phyloP scores from a whole-genome alignment of 2,888 invertebrate species.

The Thumatha senex region DNA sequence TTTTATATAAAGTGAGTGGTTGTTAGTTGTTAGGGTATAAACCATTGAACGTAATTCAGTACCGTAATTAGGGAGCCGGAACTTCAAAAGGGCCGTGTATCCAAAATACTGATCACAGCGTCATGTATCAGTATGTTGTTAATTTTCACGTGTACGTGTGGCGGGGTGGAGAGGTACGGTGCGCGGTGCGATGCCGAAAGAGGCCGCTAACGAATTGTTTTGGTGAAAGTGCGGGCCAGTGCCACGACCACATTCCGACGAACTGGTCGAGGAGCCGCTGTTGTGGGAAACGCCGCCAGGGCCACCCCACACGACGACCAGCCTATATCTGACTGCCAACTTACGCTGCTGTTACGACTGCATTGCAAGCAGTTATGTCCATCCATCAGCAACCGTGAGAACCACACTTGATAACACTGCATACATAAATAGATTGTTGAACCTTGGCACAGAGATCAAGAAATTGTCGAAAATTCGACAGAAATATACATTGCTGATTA shows the following conservation, averaged over 20 bases:
- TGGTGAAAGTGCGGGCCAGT: constrained; percentile 83
- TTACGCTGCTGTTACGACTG: constrained; percentile 38
- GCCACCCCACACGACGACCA: constrained; percentile 75
- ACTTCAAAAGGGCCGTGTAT: constrained; percentile 59
- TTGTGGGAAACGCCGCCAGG: constrained; percentile 83
- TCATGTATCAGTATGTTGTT: constrained; percentile 72
- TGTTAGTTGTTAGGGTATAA: not conserved
- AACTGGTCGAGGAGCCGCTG: constrained; percentile 80
- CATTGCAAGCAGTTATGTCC: constrained; percentile 12
- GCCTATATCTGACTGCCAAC: constrained; percentile 57
- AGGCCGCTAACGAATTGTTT: constrained; percentile 83
- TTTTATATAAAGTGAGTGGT: not conserved
- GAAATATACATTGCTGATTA: constrained; percentile 24
- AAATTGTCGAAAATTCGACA: constrained; percentile 17
- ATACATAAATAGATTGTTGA: constrained; percentile 5
- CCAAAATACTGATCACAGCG: constrained; percentile 66
- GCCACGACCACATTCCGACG: constrained; percentile 82
- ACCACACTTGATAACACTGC: constrained; percentile 1
- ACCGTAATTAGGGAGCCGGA: constrained; percentile 40
- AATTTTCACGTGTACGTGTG: constrained; percentile 76
- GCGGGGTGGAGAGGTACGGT: constrained; percentile 62
- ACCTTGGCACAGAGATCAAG: constrained; percentile 5
- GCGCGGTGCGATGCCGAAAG: constrained; percentile 79
- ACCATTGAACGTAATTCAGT: constrained; percentile 2
- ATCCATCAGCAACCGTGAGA: constrained; percentile 2